Conservation (phyloP, 2,888 invertebrate species). For the Entomobrya proxima region DNA sequence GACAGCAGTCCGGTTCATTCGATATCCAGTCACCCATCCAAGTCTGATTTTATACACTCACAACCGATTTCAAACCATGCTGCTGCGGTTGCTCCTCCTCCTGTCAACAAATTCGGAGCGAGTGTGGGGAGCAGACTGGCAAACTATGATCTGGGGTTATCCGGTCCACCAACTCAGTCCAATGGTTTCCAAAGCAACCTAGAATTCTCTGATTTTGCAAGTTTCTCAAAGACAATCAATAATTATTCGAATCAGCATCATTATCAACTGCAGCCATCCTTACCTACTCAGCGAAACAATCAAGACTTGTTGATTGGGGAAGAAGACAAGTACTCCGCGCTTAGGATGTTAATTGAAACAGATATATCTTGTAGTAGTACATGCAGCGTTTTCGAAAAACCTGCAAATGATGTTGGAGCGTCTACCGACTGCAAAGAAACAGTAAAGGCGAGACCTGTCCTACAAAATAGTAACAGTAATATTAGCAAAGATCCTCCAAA, state of each 20-base stretch:
- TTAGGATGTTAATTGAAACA: slow-evolving; percentile 77
- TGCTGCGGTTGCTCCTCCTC: background rate
- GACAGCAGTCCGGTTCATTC: slow-evolving; percentile 68
- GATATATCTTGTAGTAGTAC: slow-evolving; percentile 33
- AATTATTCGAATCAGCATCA: background rate
- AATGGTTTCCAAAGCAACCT: slow-evolving; percentile 31
- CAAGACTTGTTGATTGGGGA: slow-evolving; percentile 76
- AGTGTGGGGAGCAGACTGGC: slow-evolving; percentile 78
- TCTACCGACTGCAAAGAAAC: too few species aligned
- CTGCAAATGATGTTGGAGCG: background rate
- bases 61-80: background rate
- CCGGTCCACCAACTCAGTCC: slow-evolving; percentile 32
- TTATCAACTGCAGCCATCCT: background rate
- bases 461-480: background rate
- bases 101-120: slow-evolving; percentile 50
- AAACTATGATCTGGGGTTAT: slow-evolving; percentile 78
- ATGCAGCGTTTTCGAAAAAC: slow-evolving; percentile 54
- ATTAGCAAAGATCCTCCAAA: background rate
- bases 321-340: slow-evolving; percentile 79
- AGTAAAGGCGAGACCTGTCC: background rate
- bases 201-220: slow-evolving; percentile 26
- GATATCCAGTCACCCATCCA: slow-evolving; percentile 52
- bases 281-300: background rate
- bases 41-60: slow-evolving; percentile 55
- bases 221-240: slow-evolving; percentile 50